Conservation (phyloP, 1,140 invertebrate genomes). For the Drosophila orosa region DNA sequence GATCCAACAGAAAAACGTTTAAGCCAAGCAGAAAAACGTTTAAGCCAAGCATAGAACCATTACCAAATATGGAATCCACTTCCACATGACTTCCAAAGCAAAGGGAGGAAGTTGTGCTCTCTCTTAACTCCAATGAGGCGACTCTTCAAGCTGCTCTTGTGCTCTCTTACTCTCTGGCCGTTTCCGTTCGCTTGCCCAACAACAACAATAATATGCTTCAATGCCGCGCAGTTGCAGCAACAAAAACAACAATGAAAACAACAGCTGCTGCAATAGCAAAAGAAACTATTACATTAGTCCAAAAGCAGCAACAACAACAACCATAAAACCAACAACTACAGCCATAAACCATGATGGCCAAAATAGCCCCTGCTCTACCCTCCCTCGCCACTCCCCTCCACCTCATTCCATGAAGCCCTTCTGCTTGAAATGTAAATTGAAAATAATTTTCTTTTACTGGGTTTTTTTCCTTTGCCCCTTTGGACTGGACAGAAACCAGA, state of each 20-base stretch:
- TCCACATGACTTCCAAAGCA: not conserved
- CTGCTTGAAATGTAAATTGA: conserved; percentile 55
- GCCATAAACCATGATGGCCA: conserved; percentile 77
- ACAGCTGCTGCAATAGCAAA: conserved; percentile 68
- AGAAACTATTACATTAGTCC: conserved; percentile 75
- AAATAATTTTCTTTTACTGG: conserved; percentile 57
- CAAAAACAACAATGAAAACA: conserved; percentile 43
- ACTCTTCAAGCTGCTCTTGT: conserved; percentile 10
- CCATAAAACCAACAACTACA: conserved; percentile 3
- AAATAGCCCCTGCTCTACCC: conserved; percentile 25
- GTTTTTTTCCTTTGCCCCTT: conserved; percentile 42
- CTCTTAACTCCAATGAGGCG: conserved; percentile 24
- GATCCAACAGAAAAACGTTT: conserved; percentile 22
- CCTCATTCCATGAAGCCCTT: conserved; percentile 7
- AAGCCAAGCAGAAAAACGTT: conserved; percentile 27
- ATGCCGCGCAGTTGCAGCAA: conserved; percentile 53
- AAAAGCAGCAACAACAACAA: conserved; percentile 19
- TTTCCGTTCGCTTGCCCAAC: conserved; percentile 53
- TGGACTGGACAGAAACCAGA: conserved; percentile 37
- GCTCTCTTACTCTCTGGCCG: not conserved
- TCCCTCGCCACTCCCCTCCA: not conserved
- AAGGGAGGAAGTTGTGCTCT: not conserved
- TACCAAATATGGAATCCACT: conserved; percentile 38
- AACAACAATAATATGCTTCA: conserved; percentile 40
- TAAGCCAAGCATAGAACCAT: conserved; percentile 33